Evolutionary conservation across 2,888 invertebrate genomes (phyloP), one percentile per base, ranked within the genome.

Genomic region (Itoplectis maculator): DNA sequence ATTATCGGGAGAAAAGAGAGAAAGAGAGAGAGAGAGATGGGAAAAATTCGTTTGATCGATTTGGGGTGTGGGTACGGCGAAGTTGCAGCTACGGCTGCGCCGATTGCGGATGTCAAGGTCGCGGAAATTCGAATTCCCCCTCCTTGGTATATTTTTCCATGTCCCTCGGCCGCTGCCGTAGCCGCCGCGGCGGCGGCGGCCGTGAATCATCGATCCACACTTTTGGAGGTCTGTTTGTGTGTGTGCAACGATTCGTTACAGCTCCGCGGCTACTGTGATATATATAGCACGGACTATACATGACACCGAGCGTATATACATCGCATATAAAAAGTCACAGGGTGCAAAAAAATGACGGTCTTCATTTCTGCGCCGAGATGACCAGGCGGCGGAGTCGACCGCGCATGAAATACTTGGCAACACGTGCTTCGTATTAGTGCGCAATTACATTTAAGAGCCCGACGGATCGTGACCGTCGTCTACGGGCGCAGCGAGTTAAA

Each of bases 131-230:
- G 18, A 51, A 69, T 4, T 47, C 23, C 15, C 40, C 11, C 42
- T n/a, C 59, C 15, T 45, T 11, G 11, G n/a, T 35, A 23, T 61
- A 59, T 47, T 72, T 61, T 59, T 61, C 59, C 13, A n/a, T n/a
- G 8, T 49, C 47, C 11, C 29, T 29, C 29, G n/a, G n/a, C n/a
- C n/a, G n/a, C n/a, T n/a, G n/a, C n/a, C n/a, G n/a, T n/a, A n/a
- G n/a, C n/a, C n/a, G n/a, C n/a, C n/a, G n/a, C 29, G 29, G 29
- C 29, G 5, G 29, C 65, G 74, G 65, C 65, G 74, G 40, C 65
- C 63, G 42, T 65, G 74, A 74, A 74, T 74, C 54, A 74, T 74
- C 74, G 74, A 74, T 74, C 51, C 54, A 42, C 65, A 15, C 37
- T 74, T 74, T 74, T 54, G 73, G 59, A 47, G 11, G 23, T 56